Percentiles rank a stretch among this genome's conserved stretches.
Conservation (phyloP, 2,888 invertebrate genomes). For the Alviniconcha strummeri region DNA sequence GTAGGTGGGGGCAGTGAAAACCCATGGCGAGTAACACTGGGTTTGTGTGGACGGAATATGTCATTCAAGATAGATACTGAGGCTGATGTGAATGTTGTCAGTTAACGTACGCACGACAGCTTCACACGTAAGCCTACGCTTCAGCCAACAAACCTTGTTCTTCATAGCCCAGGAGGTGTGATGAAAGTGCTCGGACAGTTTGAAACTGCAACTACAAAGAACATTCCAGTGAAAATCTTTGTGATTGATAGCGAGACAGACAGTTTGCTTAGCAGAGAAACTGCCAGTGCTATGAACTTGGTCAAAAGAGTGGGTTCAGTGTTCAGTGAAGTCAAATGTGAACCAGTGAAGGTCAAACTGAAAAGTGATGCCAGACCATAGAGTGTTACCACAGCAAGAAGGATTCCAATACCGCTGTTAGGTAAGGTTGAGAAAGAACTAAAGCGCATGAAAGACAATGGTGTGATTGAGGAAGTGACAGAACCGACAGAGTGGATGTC, state of each 20-base stretch:
- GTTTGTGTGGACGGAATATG: background rate
- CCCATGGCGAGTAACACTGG: too few relatives aligned
- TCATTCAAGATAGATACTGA: background rate
- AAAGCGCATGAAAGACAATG: background rate
- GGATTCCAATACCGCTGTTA: background rate
- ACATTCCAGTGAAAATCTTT: background rate
- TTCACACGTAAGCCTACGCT: background rate
- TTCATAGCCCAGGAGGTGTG: background rate
- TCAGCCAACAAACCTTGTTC: background rate
- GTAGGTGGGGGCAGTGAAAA: too few relatives aligned
- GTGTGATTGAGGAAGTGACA: constrained; percentile 4
- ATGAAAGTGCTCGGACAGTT: background rate
- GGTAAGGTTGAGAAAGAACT: background rate
- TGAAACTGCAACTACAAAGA: too few relatives aligned
- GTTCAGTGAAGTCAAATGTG: background rate
- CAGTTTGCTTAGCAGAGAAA: background rate
- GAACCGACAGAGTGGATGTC: constrained; percentile 5
- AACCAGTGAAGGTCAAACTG: background rate
- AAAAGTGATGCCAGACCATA: background rate
- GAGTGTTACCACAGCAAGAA: background rate
- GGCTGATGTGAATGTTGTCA: background rate
- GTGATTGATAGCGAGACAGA: background rate
- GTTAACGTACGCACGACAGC: background rate
- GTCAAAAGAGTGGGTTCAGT: background rate
- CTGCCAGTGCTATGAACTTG: background rate